These are phyloP conservation scores for Synergus laeviventris DNA, from an alignment of 2,888 invertebrate species.

Conservation along the genomic window DNA sequence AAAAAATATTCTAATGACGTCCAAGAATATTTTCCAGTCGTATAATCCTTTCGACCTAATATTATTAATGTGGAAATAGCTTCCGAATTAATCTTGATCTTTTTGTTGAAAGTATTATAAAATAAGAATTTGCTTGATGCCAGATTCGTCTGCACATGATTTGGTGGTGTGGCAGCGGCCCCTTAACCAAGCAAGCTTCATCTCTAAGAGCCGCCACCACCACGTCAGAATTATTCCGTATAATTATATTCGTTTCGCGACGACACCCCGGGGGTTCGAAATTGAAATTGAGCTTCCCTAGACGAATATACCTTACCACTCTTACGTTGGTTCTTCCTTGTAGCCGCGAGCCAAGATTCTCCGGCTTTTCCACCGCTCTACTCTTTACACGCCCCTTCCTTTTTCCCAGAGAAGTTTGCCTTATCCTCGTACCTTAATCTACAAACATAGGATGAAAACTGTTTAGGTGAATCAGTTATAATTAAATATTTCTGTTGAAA, in stretches of 20 bases:
- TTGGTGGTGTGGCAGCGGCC: constrained; percentile 12
- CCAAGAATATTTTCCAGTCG: too few relatives aligned
- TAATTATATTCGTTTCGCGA: constrained; percentile 76
- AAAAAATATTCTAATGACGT: not conserved
- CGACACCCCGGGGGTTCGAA: constrained; percentile 75
- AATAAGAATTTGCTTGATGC: constrained; percentile 21
- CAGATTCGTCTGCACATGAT: constrained; percentile 14
- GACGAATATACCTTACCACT: constrained; percentile 63
- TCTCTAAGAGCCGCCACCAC: constrained; percentile 47
- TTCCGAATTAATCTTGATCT: not conserved
- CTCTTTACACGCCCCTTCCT: constrained; percentile 39
- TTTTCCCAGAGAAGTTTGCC: constrained; percentile 15
- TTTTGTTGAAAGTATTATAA: constrained; percentile 11
- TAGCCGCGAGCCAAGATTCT: constrained; percentile 69
- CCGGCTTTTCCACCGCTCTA: constrained; percentile 50
- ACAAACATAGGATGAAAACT: constrained; percentile 26
- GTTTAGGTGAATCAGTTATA: constrained; percentile 31
- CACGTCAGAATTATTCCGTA: constrained; percentile 75
- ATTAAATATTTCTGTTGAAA: constrained; percentile 26
- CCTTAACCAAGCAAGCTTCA: constrained; percentile 16
- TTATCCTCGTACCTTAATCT: constrained; percentile 30
- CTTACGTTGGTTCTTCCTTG: constrained; percentile 54
- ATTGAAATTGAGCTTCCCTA: constrained; percentile 75
- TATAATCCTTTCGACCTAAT: too few relatives aligned
- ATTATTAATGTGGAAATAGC: not conserved